These are phyloP conservation scores for Phallusia fumigata DNA, from an alignment of 23 tunicate species.

Conservation along the genomic window DNA sequence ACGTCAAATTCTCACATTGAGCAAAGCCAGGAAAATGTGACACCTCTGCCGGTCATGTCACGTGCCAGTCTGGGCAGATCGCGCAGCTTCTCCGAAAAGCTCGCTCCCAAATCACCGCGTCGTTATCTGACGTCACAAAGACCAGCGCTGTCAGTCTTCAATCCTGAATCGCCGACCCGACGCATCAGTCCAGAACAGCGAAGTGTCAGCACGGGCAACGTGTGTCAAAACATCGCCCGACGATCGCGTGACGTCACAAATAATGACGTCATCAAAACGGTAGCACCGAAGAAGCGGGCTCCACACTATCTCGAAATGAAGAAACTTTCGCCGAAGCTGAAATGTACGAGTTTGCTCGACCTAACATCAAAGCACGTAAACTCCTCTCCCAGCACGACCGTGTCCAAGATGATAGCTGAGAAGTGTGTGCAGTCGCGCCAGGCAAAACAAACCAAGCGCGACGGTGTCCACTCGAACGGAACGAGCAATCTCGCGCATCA, in stretches of 20 bases:
- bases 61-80: conserved; percentile 16
- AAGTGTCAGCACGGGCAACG: conserved; percentile 25
- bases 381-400: not conserved
- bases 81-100: conserved; percentile 41
- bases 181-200: conserved; percentile 22
- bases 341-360: conserved; percentile 55
- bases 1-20: not conserved
- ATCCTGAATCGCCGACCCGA: conserved; percentile 17
- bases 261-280: not conserved
- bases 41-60: not conserved
- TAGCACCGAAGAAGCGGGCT: not conserved
- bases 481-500: conserved; percentile 23
- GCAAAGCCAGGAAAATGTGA: not conserved
- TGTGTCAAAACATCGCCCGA: not conserved
- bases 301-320: conserved; percentile 3
- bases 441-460: not conserved
- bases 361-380: conserved; percentile 27
- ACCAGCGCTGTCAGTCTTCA: conserved; percentile 18
- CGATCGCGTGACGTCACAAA: not conserved
- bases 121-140: not conserved
- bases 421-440: conserved; percentile 1
- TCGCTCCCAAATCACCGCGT: not conserved
- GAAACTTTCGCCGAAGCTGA: conserved; percentile 6
- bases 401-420: conserved; percentile 8
- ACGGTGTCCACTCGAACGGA: not conserved